Evolutionary conservation across 2,888 invertebrate genomes (phyloP).

Genomic region (Agrenia bidenticulata): DNA sequence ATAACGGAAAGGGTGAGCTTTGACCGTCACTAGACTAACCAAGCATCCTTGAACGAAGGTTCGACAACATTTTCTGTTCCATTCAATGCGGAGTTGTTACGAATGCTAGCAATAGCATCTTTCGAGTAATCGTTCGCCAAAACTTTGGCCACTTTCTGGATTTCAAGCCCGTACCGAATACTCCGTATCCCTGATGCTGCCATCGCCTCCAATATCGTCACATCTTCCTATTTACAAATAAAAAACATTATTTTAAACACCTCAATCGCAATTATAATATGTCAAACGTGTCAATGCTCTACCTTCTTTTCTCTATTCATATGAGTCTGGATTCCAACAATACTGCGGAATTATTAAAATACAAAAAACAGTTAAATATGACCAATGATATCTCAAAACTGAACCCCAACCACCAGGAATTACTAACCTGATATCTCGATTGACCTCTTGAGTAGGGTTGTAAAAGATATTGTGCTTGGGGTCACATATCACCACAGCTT

Average conservation of each 20-base stretch:
- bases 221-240: slow-evolving; percentile 27
- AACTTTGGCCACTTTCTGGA: slow-evolving; percentile 75
- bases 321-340: slow-evolving; percentile 17
- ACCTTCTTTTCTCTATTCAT: slow-evolving; percentile 13
- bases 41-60: slow-evolving; percentile 82
- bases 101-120: slow-evolving; percentile 82
- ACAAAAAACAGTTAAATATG: background rate
- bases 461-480: slow-evolving; percentile 70
- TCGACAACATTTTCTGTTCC: slow-evolving; percentile 71
- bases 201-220: slow-evolving; percentile 80
- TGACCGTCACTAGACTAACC: slow-evolving; percentile 66
- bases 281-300: no score
- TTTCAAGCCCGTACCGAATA: slow-evolving; percentile 93
- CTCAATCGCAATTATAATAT: no score
- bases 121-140: slow-evolving; percentile 88
- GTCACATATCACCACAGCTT: slow-evolving; percentile 42
- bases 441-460: slow-evolving; percentile 98
- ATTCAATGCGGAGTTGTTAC: slow-evolving; percentile 75
- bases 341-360: background rate
- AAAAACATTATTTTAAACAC: no score
- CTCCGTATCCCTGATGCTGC: slow-evolving; percentile 95
- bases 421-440: slow-evolving; percentile 78
- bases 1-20: background rate
- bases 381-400: no score
- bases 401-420: background rate